phyloP scores from a whole-genome alignment of 2,888 invertebrate species.

The Tortricodes alternella region DNA sequence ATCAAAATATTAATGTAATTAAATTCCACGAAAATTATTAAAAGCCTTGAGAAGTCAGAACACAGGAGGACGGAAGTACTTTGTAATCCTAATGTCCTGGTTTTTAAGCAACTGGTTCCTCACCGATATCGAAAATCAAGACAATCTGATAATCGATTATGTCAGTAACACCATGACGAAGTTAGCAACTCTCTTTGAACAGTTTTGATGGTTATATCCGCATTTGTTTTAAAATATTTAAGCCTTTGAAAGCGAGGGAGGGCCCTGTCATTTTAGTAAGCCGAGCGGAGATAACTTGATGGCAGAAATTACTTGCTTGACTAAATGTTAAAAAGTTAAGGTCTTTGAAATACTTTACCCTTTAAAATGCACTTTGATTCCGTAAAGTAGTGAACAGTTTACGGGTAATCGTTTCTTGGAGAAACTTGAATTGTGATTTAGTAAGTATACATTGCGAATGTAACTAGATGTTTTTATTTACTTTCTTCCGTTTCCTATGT shows the following conservation, averaged over 20 bases:
- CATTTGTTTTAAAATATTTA: slow-evolving; percentile 48
- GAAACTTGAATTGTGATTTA: background rate
- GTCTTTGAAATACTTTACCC: slow-evolving; percentile 16
- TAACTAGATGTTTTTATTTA: no score
- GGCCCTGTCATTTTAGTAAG: slow-evolving; percentile 34
- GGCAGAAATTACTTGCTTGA: slow-evolving; percentile 38
- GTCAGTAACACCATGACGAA: slow-evolving; percentile 25
- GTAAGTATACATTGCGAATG: no score
- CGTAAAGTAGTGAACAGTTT: background rate
- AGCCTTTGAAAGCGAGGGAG: slow-evolving; percentile 43
- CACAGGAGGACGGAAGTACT: no score
- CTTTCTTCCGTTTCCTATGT: no score
- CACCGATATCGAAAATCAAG: slow-evolving; percentile 13
- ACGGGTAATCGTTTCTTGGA: background rate
- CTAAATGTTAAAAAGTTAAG: slow-evolving; percentile 34
- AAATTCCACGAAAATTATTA: no score
- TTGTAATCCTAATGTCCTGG: background rate
- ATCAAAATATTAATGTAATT: no score
- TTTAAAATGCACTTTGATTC: slow-evolving; percentile 17
- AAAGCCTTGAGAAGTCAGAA: no score
- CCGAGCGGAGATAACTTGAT: slow-evolving; percentile 37
- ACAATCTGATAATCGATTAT: slow-evolving; percentile 18
- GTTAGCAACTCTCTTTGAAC: slow-evolving; percentile 39
- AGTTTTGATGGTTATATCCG: slow-evolving; percentile 57
- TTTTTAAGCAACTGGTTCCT: slow-evolving; percentile 13